A percentile compares a stretch with the other conserved stretches of the same genome.
Conservation (phyloP, 2,113 vertebrate species). For the Genyomyrus donnyi region DNA sequence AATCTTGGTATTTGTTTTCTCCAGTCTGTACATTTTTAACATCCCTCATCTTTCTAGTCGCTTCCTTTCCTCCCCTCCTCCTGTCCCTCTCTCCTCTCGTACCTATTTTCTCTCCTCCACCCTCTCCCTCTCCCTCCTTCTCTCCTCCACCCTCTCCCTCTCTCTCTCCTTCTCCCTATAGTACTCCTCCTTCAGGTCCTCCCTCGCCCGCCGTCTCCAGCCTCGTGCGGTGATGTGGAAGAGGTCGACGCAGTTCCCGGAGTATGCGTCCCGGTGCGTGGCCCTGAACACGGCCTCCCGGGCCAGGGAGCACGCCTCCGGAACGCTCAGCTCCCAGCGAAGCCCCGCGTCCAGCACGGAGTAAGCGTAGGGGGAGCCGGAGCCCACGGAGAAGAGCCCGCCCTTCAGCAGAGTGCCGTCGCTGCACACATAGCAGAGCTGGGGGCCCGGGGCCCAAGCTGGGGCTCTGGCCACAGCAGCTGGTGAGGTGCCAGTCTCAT, state of each 20-base stretch:
- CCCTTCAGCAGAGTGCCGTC: constrained; percentile 66
- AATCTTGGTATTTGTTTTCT: neutral
- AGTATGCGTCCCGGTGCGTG: constrained; percentile 74
- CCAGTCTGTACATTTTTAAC: neutral
- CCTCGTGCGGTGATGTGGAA: constrained; percentile 66
- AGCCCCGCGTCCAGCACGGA: constrained; percentile 61
- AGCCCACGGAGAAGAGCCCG: constrained; percentile 72
- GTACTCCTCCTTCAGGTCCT: constrained; percentile 59
- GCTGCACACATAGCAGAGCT: constrained; percentile 72
- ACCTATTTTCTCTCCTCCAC: neutral
- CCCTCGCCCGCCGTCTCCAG: constrained; percentile 62
- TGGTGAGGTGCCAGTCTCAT: neutral
- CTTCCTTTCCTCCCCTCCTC: constrained; percentile 12
- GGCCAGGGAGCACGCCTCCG: constrained; percentile 64
- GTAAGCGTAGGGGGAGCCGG: constrained; percentile 75
- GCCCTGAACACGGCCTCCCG: constrained; percentile 71
- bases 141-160: constrained; percentile 36
- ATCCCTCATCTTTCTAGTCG: constrained; percentile 11
- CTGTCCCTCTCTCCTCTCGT: neutral
- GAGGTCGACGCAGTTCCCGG: constrained; percentile 75
- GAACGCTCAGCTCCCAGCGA: constrained; percentile 53
- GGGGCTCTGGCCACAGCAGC: neutral
- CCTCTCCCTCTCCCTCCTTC: constrained; percentile 24
- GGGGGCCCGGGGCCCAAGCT: constrained; percentile 48
- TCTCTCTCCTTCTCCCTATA: constrained; percentile 48